Conservation (phyloP, 2,113 vertebrate species). For the Colossoma macropomum region DNA sequence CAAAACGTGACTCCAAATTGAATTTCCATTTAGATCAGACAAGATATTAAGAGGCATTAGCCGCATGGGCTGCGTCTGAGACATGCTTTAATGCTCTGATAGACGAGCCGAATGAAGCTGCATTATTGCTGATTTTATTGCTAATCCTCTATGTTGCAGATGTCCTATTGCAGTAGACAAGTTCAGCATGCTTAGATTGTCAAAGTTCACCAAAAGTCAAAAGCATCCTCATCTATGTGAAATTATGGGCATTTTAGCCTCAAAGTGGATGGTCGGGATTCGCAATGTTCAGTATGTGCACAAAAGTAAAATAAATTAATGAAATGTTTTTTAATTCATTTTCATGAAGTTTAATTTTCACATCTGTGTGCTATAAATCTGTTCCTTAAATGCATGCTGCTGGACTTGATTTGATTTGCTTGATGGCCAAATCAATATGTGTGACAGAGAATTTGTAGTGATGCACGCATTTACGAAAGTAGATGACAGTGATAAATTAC, state of each 20-base stretch:
- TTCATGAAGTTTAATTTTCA: not conserved
- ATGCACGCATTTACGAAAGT: not conserved
- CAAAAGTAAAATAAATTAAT: not conserved
- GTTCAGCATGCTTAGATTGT: not conserved
- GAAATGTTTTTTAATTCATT: not conserved
- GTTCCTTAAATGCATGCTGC: not conserved
- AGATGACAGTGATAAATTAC: not conserved
- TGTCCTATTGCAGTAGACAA: slow-evolving; percentile 19
- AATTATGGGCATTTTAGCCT: not conserved
- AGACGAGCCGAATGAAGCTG: slow-evolving; percentile 24
- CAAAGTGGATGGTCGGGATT: not conserved
- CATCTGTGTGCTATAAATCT: not conserved
- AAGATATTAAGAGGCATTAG: slow-evolving; percentile 31
- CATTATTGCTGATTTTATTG: slow-evolving; percentile 17
- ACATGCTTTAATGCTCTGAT: slow-evolving; percentile 15
- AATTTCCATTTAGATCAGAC: slow-evolving; percentile 25
- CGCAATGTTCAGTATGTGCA: not conserved
- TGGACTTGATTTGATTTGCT: not conserved
- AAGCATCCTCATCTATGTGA: not conserved
- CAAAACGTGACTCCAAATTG: not conserved
- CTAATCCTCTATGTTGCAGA: slow-evolving; percentile 38
- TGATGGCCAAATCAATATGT: not conserved
- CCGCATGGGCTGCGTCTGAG: slow-evolving; percentile 6
- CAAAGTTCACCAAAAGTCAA: not conserved
- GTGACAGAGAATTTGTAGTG: not conserved